Base-by-base conservation (phyloP, 1,140 invertebrate genomes). In the Dinoponera quadriceps region DNA sequence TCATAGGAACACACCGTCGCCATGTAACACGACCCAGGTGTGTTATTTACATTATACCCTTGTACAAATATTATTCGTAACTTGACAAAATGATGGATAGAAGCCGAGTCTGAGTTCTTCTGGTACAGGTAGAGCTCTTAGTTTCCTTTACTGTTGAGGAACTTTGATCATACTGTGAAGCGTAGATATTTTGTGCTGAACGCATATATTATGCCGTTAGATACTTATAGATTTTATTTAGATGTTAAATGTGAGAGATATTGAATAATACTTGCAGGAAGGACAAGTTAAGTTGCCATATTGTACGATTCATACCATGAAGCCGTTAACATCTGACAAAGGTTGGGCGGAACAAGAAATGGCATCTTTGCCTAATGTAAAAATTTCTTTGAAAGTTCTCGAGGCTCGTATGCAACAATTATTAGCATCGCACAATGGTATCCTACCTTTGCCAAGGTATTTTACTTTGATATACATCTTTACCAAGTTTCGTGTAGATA, bases 261-360 rank as follows among this genome's bases (percentile, higher is more conserved):
- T 55, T 68, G 63, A 85, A 55, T 69, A 49, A 66, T 84, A 22
- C 25, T 60, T 94, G 57, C 90, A 96, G 94, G 94, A 95, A 71
- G 91, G 91, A 20, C 91, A 91, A 11, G 75, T 94, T 22, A 95
- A 96, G 81, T 92, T 96, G 62, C 95, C 95, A 2, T 96, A 96
- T 86, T 97, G 96, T 84, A 95, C 94, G 3, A 92, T 95, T 48
- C 96, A 97, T 89, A 96, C 95, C 0, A 75, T 89, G 90, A 94
- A 95, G 86, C 93, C 94, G 11, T 77, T 94, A 11, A 44, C 38
- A 94, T 59, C 94, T 85, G 93, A 96, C 90, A 93, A 96, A 95
- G 97, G 97, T 74, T 97, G 97, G 96, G 97, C 97, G 27, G 96
- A 97, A 88, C 95, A 96, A 78, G 97, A 97, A 89, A 95, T 96